These are phyloP conservation scores for Nymphalis urticae DNA, from an alignment of 2,888 invertebrate genomes.

Conservation along the genomic window DNA sequence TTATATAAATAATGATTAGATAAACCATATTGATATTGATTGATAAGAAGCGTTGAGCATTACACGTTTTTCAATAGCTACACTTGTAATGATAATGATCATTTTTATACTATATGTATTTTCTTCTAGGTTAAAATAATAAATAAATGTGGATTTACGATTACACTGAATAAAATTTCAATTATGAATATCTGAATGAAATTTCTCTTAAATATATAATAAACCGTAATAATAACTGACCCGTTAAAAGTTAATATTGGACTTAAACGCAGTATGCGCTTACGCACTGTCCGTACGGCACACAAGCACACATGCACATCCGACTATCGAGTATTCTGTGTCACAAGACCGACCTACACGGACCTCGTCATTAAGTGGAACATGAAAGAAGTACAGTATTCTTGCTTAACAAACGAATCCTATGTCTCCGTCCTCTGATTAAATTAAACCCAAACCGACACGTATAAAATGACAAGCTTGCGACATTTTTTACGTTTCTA, in stretches of 20 bases:
- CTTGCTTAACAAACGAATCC: slow-evolving; percentile 29
- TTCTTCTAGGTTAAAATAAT: too few species aligned
- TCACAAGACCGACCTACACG: slow-evolving; percentile 59
- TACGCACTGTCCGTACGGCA: slow-evolving; percentile 27
- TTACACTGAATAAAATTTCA: too few species aligned
- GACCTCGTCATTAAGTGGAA: slow-evolving; percentile 60
- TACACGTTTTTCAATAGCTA: too few species aligned
- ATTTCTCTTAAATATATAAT: neutral
- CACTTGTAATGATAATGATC: too few species aligned
- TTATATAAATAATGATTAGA: too few species aligned
- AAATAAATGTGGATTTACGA: too few species aligned
- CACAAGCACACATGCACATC: slow-evolving; percentile 34
- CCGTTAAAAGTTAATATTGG: slow-evolving; percentile 1
- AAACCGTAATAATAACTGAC: neutral
- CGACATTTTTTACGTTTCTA: neutral
- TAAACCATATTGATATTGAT: too few species aligned
- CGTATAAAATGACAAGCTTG: neutral
- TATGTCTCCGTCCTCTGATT: slow-evolving; percentile 15
- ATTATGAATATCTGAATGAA: too few species aligned
- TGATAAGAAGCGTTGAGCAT: too few species aligned
- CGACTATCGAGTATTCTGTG: slow-evolving; percentile 48
- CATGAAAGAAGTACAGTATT: slow-evolving; percentile 47
- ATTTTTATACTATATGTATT: too few species aligned
- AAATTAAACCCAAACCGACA: neutral
- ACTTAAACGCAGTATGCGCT: neutral